A percentile compares a stretch with the other conserved stretches of the same genome.
phyloP scores from a whole-genome alignment of 1,140 invertebrate species.

The Drosophila funebris region DNA sequence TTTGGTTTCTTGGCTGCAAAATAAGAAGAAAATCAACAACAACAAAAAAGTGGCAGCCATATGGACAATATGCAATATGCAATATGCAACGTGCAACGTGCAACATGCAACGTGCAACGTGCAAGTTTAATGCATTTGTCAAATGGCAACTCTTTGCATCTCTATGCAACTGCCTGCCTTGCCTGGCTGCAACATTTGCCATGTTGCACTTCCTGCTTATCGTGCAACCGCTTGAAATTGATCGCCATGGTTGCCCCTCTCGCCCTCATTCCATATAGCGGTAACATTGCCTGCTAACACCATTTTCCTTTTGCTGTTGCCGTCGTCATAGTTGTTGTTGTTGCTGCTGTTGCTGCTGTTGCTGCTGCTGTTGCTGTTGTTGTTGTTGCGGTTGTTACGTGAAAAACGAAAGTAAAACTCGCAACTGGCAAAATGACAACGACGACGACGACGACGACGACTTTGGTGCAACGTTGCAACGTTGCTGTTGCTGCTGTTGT shows the following conservation, averaged over 20 bases:
- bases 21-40: neutral
- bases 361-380: slow-evolving; percentile 5
- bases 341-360: slow-evolving; percentile 4
- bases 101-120: slow-evolving; percentile 46
- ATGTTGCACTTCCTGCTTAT: slow-evolving; percentile 66
- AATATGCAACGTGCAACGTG: slow-evolving; percentile 38
- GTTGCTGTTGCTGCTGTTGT: slow-evolving; percentile 24
- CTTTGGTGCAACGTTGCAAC: slow-evolving; percentile 66
- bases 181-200: slow-evolving; percentile 42
- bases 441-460: slow-evolving; percentile 32
- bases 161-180: too few species aligned
- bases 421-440: slow-evolving; percentile 46
- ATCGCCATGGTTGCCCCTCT: slow-evolving; percentile 51
- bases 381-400: slow-evolving; percentile 57
- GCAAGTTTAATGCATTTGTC: slow-evolving; percentile 53
- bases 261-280: slow-evolving; percentile 28
- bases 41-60: neutral
- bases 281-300: slow-evolving; percentile 80
- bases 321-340: slow-evolving; percentile 8
- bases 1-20: neutral
- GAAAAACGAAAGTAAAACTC: slow-evolving; percentile 79
- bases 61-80: slow-evolving; percentile 13
- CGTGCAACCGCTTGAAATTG: slow-evolving; percentile 55
- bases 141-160: slow-evolving; percentile 16
- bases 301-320: slow-evolving; percentile 72